Evolutionary conservation across 2,888 invertebrate species (phyloP).

Genomic region (Kryphioiulus occultus): DNA sequence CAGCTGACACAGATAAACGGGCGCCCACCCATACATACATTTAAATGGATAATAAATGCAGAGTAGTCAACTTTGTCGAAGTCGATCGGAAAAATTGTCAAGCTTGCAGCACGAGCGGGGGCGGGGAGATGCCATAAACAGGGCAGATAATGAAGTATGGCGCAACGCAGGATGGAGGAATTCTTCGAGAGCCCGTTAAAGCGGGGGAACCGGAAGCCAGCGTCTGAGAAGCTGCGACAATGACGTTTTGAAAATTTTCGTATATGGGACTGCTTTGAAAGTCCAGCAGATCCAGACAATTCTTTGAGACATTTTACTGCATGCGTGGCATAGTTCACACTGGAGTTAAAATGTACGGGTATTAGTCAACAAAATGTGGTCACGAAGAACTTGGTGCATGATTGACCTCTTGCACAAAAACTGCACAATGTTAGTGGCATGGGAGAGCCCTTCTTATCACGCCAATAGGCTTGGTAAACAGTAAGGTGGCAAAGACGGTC

Average conservation of each 20-base stretch:
- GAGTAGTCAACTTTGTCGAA: slow-evolving; percentile 16
- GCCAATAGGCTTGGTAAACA: no score
- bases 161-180: background rate
- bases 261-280: no score
- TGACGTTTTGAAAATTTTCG: no score
- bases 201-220: background rate
- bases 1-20: slow-evolving; percentile 7
- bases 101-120: background rate
- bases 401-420: no score
- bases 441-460: no score
- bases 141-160: background rate
- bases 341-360: no score
- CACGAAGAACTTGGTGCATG: no score
- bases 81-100: background rate
- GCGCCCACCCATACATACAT: background rate
- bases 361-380: no score
- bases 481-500: background rate
- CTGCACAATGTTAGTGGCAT: no score
- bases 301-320: no score
- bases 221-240: background rate
- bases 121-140: slow-evolving; percentile 12
- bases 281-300: no score
- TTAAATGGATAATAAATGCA: slow-evolving; percentile 23
- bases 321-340: no score
- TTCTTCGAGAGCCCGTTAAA: background rate